These are phyloP conservation scores for Ormyrus labotus DNA, from an alignment of 2,888 invertebrate genomes.

Conservation along the genomic window DNA sequence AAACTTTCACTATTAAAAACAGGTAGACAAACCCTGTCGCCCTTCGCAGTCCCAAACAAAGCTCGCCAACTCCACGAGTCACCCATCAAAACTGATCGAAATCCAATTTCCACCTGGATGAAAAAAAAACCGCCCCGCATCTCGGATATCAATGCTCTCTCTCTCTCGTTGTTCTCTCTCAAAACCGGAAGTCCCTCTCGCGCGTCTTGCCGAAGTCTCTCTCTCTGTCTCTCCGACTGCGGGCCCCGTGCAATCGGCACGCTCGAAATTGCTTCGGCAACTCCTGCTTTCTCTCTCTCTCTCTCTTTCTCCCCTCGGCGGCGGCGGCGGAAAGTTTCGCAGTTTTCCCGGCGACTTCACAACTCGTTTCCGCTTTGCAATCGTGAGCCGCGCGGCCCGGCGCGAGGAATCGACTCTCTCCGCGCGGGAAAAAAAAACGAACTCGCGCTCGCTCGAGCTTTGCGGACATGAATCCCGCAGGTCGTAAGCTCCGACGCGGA, in stretches of 20 bases:
- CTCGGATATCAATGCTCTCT: neutral
- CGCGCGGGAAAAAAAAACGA: too few relatives aligned
- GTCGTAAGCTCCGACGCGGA: too few relatives aligned
- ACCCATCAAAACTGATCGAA: too few relatives aligned
- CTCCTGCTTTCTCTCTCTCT: slow-evolving; percentile 21
- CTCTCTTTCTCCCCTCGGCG: neutral
- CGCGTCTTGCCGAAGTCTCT: neutral
- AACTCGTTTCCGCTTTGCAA: slow-evolving; percentile 52
- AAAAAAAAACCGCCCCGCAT: neutral
- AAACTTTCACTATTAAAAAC: too few relatives aligned
- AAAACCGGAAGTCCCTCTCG: neutral
- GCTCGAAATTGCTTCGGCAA: slow-evolving; percentile 51
- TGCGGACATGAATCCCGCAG: too few relatives aligned
- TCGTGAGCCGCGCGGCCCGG: neutral
- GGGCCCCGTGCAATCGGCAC: slow-evolving; percentile 50
- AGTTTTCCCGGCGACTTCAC: slow-evolving; percentile 50
- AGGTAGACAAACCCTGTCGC: too few relatives aligned
- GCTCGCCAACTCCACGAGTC: too few relatives aligned
- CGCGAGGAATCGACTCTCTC: too few relatives aligned
- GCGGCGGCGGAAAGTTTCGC: slow-evolving; percentile 34
- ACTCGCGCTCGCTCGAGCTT: neutral
- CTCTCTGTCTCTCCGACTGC: neutral
- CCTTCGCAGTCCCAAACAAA: too few relatives aligned
- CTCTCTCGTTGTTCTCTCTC: neutral
- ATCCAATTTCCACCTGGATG: too few relatives aligned